Conservation (phyloP, 2,888 invertebrate species). For the Eilema sororculum region DNA sequence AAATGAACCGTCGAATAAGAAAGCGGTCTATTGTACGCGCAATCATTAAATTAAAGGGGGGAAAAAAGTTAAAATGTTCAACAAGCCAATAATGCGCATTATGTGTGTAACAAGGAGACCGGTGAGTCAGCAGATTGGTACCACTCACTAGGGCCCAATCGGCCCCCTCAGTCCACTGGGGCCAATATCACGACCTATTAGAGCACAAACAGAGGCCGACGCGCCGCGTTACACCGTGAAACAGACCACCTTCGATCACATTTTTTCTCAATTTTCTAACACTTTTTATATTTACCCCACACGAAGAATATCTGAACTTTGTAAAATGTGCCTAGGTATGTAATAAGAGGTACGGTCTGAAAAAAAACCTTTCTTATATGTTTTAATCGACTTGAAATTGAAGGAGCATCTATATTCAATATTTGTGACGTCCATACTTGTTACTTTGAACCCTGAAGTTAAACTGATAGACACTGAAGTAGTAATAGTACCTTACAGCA, state of each 20-base stretch:
- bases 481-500: neutral
- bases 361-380: neutral
- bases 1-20: slow-evolving; percentile 35
- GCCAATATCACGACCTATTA: slow-evolving; percentile 83
- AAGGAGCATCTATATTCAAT: neutral
- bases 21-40: slow-evolving; percentile 45
- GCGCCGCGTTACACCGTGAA: slow-evolving; percentile 81
- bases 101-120: slow-evolving; percentile 64
- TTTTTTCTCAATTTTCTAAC: slow-evolving; percentile 73
- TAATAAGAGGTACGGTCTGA: neutral
- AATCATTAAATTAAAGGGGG: slow-evolving; percentile 52
- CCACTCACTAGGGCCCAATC: slow-evolving; percentile 13
- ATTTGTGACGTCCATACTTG: neutral
- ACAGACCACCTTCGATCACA: slow-evolving; percentile 77
- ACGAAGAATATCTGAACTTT: slow-evolving; percentile 59
- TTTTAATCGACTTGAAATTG: neutral
- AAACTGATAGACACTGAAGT: neutral
- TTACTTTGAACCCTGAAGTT: neutral
- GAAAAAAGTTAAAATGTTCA: slow-evolving; percentile 50
- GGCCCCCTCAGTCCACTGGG: slow-evolving; percentile 46
- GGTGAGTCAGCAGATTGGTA: slow-evolving; percentile 73
- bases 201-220: slow-evolving; percentile 73
- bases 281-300: slow-evolving; percentile 71
- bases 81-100: slow-evolving; percentile 53
- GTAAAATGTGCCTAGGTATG: slow-evolving; percentile 5